Base-by-base conservation (phyloP, 2,113 vertebrate genomes). In the Tamias sibiricus region DNA sequence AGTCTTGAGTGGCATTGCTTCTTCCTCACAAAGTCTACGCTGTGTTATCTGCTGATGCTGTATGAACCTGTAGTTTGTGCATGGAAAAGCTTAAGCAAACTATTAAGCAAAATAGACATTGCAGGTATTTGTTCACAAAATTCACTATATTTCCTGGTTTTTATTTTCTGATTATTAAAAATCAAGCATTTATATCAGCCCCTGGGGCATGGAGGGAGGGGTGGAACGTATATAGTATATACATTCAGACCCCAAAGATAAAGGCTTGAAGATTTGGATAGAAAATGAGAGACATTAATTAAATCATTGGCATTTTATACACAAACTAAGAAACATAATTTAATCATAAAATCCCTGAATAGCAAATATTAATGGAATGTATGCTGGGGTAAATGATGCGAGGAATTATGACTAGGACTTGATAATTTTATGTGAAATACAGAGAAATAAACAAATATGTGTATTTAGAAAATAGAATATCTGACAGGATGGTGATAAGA, bases 381-480 rank as follows among this genome's bases (percentile, higher is more conserved):
- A 37, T 83, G 42, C n/a, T 40, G 6, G 20, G 68, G 74, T 75
- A 90, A 90, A 40, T 49, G 62, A 86, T 40, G n/a, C 54, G 52
- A 87, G 52, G 32, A 92, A 94, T 95, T 92, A 86, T 16, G 30
- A 76, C 17, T 64, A 86, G 9, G 28, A 71, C 35, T 72, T 96
- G 81, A 84, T 84, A 71, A 4, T 79, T 94, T 79, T 37, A 40
- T 81, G 59, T 69, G 81, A 95, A 80, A 52, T 74, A 80, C 19
- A 74, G 32, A 94, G 89, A 95, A 95, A 79, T 14, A 93, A 90
- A 71, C 40, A 91, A 93, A 91, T 80, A 35, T 4, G 59, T 28
- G 26, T 89, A 42, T 87, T 96, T 91, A 91, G 24, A 87, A 93
- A 96, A 83, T 75, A n/a, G 64, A 93, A 92, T 84, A 69, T 81